Conservation (phyloP, 2,888 invertebrate species). For the Theodoxus fluviatilis region DNA sequence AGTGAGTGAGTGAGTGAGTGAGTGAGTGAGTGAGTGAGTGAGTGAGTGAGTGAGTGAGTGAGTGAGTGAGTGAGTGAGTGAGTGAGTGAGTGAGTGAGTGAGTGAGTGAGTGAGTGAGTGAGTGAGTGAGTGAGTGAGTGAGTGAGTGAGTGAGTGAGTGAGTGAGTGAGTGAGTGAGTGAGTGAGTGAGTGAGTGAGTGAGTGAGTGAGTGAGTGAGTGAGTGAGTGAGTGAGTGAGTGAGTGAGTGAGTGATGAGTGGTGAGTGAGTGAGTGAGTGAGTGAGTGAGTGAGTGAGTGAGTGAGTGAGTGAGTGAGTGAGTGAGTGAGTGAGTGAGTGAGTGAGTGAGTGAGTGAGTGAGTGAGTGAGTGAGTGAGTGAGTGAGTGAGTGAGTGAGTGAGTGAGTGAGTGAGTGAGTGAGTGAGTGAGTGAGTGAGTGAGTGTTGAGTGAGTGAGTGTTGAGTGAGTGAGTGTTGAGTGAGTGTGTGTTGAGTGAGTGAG, state of each 20-base stretch:
- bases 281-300: neutral
- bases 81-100: neutral
- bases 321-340: neutral
- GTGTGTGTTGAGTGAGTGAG: neutral
- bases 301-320: neutral
- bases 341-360: neutral
- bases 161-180: neutral
- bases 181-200: slow-evolving; percentile 10
- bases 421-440: neutral
- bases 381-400: too few species aligned
- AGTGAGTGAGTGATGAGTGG: neutral
- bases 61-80: neutral
- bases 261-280: neutral
- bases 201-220: neutral
- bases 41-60: neutral
- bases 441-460: neutral
- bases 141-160: neutral
- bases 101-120: too few species aligned
- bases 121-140: neutral
- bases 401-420: too few species aligned
- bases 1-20: too few species aligned
- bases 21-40: too few species aligned
- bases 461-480: neutral
- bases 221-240: neutral
- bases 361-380: neutral